phyloP scores from a whole-genome alignment of 2,888 invertebrate species.

The Lycaena phlaeas region DNA sequence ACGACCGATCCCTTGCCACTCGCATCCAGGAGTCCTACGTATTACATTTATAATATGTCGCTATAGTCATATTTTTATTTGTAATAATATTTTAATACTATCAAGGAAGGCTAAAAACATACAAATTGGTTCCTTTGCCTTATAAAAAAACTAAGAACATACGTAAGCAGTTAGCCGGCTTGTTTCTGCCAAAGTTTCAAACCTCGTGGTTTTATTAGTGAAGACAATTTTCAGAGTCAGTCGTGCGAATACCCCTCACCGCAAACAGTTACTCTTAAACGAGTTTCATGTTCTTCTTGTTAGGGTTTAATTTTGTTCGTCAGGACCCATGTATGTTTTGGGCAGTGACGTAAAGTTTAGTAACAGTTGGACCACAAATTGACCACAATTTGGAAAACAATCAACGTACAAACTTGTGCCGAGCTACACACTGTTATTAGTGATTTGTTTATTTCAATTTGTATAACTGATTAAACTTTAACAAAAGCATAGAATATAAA shows the following conservation, averaged over 20 bases:
- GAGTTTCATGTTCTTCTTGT: not conserved
- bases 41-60: too few species aligned
- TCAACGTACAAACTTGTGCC: slow-evolving; percentile 33
- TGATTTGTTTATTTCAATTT: not conserved
- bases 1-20: too few species aligned
- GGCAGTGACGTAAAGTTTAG: slow-evolving; percentile 15
- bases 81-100: too few species aligned
- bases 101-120: too few species aligned
- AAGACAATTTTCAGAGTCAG: slow-evolving; percentile 1
- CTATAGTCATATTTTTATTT: too few species aligned
- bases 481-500: too few species aligned
- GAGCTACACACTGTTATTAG: slow-evolving; percentile 15
- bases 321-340: slow-evolving; percentile 10
- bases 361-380: slow-evolving; percentile 29
- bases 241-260: not conserved
- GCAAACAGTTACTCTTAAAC: not conserved
- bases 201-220: not conserved
- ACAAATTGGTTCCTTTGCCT: too few species aligned
- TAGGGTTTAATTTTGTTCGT: slow-evolving; percentile 1
- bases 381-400: slow-evolving; percentile 47
- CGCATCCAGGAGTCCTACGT: too few species aligned
- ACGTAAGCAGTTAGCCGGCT: too few species aligned
- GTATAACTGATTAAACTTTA: too few species aligned
- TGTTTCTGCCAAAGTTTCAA: not conserved
- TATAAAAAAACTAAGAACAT: too few species aligned